Evolutionary conservation across 2,113 vertebrate species (phyloP), one percentile per base, ranked within the genome.

Genomic region (Helogale parvula): DNA sequence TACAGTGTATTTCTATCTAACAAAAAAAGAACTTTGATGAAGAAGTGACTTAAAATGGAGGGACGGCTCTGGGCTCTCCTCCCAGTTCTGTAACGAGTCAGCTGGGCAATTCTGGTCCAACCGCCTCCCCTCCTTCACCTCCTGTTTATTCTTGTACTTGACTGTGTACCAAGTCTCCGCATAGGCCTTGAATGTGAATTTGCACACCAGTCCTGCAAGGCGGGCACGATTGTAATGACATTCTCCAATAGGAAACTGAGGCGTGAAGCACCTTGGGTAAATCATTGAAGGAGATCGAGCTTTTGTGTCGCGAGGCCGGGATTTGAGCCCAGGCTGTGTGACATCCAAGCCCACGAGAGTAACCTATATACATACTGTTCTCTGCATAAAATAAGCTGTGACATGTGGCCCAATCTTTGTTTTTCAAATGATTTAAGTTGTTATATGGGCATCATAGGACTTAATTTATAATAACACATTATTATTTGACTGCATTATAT

Each of bases 381-480:
- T 35, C 45, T n/a, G 29, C 25, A 2, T 38, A 23, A 33, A 72
- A 74, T 60, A 31, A 19, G 84, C 41, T 80, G 2, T 82, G n/a
- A 45, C 69, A 21, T 6, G 0, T 68, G 88, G 23, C 57, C 68
- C 54, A 35, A 5, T 77, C 94, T 77, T 90, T 31, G 69, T 83
- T 93, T 93, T 47, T 16, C 71, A 95, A 93, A 88, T 74, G 71
- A 93, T 41, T 71, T 90, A 29, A 60, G 57, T 60, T 83, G 31
- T 5, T 27, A 27, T 8, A 19, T 91, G 72, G 33, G 17, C 57
- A 29, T 90, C 21, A 33, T 45, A 88, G 35, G 13, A 6, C 66
- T 84, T 97, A 41, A 93, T 87, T 93, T 85, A 17, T 41, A 29
- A 54, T 25, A 27, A 82, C 16, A 38, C 14, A 47, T 82, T 66